Conservation (phyloP, 1,140 invertebrate genomes). For the Euwallacea fornicatus region DNA sequence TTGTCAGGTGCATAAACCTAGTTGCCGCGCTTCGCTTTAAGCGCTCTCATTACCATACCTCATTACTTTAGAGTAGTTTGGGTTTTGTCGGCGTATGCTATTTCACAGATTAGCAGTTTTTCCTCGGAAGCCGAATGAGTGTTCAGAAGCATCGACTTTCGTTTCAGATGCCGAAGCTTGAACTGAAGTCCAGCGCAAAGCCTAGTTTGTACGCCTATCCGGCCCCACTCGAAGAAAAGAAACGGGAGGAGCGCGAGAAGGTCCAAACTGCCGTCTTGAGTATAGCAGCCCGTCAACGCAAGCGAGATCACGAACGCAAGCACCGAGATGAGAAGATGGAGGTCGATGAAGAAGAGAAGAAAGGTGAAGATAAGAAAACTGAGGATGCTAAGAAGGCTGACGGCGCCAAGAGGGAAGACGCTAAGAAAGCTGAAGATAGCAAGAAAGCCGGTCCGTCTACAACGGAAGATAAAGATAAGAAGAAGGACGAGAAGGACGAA, state of each 20-base stretch:
- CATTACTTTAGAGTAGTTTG: no score
- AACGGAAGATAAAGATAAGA: slow-evolving; percentile 51
- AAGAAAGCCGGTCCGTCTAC: slow-evolving; percentile 50
- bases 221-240: slow-evolving; percentile 95
- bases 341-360: slow-evolving; percentile 43
- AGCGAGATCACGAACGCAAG: slow-evolving; percentile 69
- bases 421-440: slow-evolving; percentile 37
- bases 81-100: no score
- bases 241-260: slow-evolving; percentile 93
- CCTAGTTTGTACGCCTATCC: slow-evolving; percentile 97
- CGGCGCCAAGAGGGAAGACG: slow-evolving; percentile 51
- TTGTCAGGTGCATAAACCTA: slow-evolving; percentile 9
- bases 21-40: no score
- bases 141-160: neutral
- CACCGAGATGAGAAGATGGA: slow-evolving; percentile 61
- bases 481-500: slow-evolving; percentile 58
- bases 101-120: no score
- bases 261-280: slow-evolving; percentile 88
- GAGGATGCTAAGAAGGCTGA: slow-evolving; percentile 42
- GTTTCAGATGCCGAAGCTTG: slow-evolving; percentile 88
- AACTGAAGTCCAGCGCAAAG: slow-evolving; percentile 90
- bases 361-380: slow-evolving; percentile 43
- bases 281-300: slow-evolving; percentile 88
- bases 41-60: no score
- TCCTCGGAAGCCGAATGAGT: no score